Evolutionary conservation across 2,797 vertebrate genomes (phyloP), one percentile per base, ranked within the genome.

Genomic region (Cephalopachus bancanus): DNA sequence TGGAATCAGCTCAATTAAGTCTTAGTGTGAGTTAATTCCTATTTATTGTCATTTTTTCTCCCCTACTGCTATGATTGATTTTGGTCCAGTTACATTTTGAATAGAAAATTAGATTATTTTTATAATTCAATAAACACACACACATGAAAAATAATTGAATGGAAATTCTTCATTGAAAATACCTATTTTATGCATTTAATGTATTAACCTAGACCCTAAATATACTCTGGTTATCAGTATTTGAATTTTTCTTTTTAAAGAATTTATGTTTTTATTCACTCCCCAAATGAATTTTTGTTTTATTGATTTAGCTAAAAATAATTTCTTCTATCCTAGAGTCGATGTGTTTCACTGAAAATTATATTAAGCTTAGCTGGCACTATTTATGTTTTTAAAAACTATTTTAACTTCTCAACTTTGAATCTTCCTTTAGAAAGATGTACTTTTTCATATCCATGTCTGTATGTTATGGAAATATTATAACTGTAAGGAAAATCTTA

Each of bases 31-130:
- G 59, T 94, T 97, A 96, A 97, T 97, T 96, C 78, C 67, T 92
- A 59, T 83, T 96, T 96, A 96, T 94, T 96, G 86, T 95, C 91
- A 97, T 96, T 96, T 93, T 44, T 92, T 94, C 88, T 95, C 80
- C 33, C 96, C 91, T 83, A 97, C 71, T 94, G 95, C 55, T 97
- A 84, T 97, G 96, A 97, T 92, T 97, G 94, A 97, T 97, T 92
- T 96, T 74, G 75, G 51, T 69, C 65, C 37, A 80, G 83, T 93
- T 79, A 83, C 93, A 96, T 84, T 96, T 96, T 93, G 37, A 95
- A 94, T 87, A 95, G 71, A 81, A 92, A 94, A 97, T 94, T 91
- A 89, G n/a, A 97, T 97, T 86, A 95, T 75, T 92, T 97, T 95
- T 95, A 89, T 85, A 97, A 97, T 96, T 95, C 83, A 95, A 76